Conservation (phyloP, 2,113 vertebrate genomes). For the Notothenia rossii region DNA sequence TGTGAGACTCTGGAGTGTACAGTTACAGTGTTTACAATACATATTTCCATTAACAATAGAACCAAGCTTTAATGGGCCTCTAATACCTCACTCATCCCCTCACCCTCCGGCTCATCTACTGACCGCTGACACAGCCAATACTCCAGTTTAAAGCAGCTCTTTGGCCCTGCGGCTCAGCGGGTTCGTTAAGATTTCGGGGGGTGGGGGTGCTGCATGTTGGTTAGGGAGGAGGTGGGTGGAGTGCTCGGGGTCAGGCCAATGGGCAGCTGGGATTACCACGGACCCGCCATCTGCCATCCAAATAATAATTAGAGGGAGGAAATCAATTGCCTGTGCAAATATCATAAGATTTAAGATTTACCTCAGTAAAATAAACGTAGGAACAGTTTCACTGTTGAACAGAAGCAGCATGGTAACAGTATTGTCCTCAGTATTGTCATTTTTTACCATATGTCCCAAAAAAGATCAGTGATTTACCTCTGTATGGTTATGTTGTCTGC, state of each 20-base stretch:
- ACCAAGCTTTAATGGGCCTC: constrained; percentile 21
- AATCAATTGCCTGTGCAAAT: constrained; percentile 79
- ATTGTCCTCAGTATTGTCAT: not conserved
- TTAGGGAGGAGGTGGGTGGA: constrained; percentile 49
- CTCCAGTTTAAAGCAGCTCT: constrained; percentile 71
- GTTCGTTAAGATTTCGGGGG: constrained; percentile 50
- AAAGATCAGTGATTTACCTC: not conserved
- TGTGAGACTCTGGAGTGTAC: not conserved
- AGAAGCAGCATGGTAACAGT: not conserved
- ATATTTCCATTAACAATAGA: constrained; percentile 31
- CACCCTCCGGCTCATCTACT: constrained; percentile 68
- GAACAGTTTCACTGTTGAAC: constrained; percentile 11
- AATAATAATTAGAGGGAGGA: constrained; percentile 72
- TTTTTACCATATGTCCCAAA: not conserved
- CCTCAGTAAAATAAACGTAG: constrained; percentile 28
- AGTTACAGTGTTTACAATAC: constrained; percentile 42
- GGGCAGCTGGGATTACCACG: constrained; percentile 75
- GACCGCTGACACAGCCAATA: constrained; percentile 79
- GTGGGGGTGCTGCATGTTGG: constrained; percentile 23
- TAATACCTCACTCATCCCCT: constrained; percentile 43
- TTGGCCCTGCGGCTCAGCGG: constrained; percentile 51
- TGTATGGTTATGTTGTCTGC: too few relatives aligned
- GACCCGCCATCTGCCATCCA: constrained; percentile 75
- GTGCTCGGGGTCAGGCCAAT: constrained; percentile 65
- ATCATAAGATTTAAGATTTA: constrained; percentile 54